Conservation (phyloP, 2,888 invertebrate genomes). For the Capitulum mitella region DNA sequence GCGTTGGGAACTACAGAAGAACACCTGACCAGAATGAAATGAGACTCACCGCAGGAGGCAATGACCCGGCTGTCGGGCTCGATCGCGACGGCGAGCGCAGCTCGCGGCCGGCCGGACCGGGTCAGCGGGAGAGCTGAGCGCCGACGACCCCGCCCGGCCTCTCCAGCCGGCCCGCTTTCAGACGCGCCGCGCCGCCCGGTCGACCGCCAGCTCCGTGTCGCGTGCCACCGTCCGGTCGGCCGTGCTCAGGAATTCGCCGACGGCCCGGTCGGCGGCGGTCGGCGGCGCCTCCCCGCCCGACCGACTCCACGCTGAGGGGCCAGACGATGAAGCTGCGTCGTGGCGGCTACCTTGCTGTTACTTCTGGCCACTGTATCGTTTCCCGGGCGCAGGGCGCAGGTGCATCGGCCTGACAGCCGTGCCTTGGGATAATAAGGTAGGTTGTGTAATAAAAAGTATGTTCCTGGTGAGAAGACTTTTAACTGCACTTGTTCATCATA, state of each 20-base stretch:
- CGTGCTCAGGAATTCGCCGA: not conserved
- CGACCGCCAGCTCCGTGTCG: not conserved
- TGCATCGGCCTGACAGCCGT: too few species aligned
- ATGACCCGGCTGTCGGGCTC: not conserved
- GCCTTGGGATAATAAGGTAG: too few species aligned
- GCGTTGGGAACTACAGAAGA: conserved; percentile 15
- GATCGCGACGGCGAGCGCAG: not conserved
- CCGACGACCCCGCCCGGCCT: not conserved
- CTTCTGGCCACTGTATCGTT: too few species aligned
- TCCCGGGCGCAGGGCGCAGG: too few species aligned
- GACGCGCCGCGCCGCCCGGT: not conserved
- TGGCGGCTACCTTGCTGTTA: too few species aligned
- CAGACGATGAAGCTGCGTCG: too few species aligned
- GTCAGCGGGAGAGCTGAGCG: not conserved
- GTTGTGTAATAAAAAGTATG: too few species aligned
- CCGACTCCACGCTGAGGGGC: not conserved
- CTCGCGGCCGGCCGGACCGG: not conserved
- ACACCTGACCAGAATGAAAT: conserved; percentile 25
- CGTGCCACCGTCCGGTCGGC: not conserved
- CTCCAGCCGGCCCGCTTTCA: not conserved
- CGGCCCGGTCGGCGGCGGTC: not conserved
- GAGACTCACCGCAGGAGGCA: conserved; percentile 10
- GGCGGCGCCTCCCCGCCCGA: not conserved
- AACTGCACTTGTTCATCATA: too few species aligned
- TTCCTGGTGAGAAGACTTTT: too few species aligned